Evolutionary conservation across 2,113 vertebrate genomes (phyloP), one percentile per base, ranked within the genome.

Genomic region (Dasyornis broadbenti): DNA sequence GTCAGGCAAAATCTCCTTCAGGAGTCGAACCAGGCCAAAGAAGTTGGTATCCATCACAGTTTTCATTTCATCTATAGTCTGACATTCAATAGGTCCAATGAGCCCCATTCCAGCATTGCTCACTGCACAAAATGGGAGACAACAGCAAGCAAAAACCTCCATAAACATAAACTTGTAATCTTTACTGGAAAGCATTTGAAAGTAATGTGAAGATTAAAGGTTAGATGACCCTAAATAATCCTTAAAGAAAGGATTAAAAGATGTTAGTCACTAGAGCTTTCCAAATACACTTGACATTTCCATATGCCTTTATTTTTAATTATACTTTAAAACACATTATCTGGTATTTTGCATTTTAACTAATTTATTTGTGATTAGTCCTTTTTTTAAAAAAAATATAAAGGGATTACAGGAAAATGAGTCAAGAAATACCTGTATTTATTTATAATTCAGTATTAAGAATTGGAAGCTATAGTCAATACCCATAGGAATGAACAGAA

Each of bases 41-140:
- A 99, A 98, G 96, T 99, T 99, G 92, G 98, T 99, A 82, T 99
- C 99, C 98, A 99, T 98, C 82, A 99, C 98, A 5, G 90, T 97
- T 94, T 98, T 98, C 98, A 99, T 99, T 90, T 99, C 98, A 8
- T 98, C 98, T 3, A 99, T 97, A 35, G 97, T 98, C 92, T 98
- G 98, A 91, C 98, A 99, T 91, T 99, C 98, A 39, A 99, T 98
- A 26, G 98, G 98, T 50, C 98, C 98, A 80, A 98, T 98, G 81
- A 99, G 97, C 35, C 98, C 98, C 97, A 98, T 97, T 65, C 98
- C 98, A 84, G 98, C 98, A 92, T 99, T 99, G 88, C 98, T 99
- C 63, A 99, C 98, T 99, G 94, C 33, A 71, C 53, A 90, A 94
- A 77, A 95, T 7, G 11, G 68, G 70, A 92, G 39, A 92, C 13